phyloP scores from a whole-genome alignment of 2,888 invertebrate species.

The Sinhomidia bicolor region DNA sequence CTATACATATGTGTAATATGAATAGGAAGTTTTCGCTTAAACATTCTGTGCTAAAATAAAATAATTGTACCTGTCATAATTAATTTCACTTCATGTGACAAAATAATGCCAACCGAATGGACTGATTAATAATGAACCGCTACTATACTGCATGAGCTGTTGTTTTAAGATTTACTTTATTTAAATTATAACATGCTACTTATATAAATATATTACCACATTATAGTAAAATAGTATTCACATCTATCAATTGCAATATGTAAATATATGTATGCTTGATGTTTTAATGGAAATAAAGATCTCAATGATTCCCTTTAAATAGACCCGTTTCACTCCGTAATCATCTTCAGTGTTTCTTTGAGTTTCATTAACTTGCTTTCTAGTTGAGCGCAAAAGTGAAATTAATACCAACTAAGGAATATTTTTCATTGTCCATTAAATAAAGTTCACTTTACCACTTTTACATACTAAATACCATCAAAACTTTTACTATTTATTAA shows the following conservation, averaged over 20 bases:
- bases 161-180: too few species aligned
- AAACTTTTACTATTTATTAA: too few species aligned
- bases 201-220: too few species aligned
- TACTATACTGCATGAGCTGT: background rate
- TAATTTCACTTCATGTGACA: too few species aligned
- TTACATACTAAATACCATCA: background rate
- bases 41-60: too few species aligned
- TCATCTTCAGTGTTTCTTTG: background rate
- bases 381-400: too few species aligned
- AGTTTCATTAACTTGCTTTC: background rate
- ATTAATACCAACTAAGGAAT: too few species aligned
- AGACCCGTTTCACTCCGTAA: background rate
- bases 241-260: too few species aligned
- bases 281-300: background rate
- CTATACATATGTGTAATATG: background rate
- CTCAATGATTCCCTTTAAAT: background rate
- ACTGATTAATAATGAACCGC: background rate
- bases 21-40: background rate
- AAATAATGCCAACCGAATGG: background rate
- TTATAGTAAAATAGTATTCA: too few species aligned
- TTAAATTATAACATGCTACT: too few species aligned
- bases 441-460: background rate
- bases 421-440: too few species aligned
- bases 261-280: background rate
- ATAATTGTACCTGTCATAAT: background rate